A percentile compares a stretch with the other conserved stretches of the same genome.
phyloP scores from a whole-genome alignment of 92 coral and sea anemone genomes.

The Palythoa heliodiscus region DNA sequence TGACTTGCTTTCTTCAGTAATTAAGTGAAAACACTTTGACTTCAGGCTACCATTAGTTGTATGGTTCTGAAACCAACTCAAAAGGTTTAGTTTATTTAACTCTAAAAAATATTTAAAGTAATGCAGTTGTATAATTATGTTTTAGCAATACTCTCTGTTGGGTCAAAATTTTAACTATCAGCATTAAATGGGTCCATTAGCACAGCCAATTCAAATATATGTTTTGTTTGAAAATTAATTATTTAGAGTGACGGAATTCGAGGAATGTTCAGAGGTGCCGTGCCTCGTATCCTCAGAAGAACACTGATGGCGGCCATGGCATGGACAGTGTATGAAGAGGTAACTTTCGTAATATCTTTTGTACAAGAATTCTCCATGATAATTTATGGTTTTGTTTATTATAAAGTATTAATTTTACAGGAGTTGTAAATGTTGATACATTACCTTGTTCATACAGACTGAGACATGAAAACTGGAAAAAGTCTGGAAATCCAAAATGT shows the following conservation, averaged over 20 bases:
- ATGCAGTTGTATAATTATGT: too few species aligned
- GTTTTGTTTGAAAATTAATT: background rate
- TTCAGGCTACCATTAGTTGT: too few species aligned
- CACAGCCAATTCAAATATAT: background rate
- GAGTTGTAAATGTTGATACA: background rate
- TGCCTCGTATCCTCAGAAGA: conserved; percentile 91
- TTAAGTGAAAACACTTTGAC: too few species aligned
- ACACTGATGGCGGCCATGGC: conserved; percentile 97
- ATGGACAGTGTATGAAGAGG: conserved; percentile 98
- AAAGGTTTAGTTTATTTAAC: too few species aligned
- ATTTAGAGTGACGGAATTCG: conserved; percentile 75
- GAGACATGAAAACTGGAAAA: too few species aligned
- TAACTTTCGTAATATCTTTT: conserved; percentile 4
- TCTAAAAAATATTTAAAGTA: too few species aligned
- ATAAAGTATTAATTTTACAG: background rate
- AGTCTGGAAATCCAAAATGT: too few species aligned
- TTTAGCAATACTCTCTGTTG: background rate
- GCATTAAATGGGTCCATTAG: too few species aligned
- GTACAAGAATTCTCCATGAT: background rate
- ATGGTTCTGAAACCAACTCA: too few species aligned
- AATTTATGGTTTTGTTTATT: background rate
- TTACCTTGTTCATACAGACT: too few species aligned
- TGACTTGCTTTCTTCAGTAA: too few species aligned
- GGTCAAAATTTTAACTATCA: background rate
- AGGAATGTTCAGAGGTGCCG: conserved; percentile 87